Evolutionary conservation across 92 coral and sea anemone genomes (phyloP).

Genomic region (Parazoanthus swiftii): DNA sequence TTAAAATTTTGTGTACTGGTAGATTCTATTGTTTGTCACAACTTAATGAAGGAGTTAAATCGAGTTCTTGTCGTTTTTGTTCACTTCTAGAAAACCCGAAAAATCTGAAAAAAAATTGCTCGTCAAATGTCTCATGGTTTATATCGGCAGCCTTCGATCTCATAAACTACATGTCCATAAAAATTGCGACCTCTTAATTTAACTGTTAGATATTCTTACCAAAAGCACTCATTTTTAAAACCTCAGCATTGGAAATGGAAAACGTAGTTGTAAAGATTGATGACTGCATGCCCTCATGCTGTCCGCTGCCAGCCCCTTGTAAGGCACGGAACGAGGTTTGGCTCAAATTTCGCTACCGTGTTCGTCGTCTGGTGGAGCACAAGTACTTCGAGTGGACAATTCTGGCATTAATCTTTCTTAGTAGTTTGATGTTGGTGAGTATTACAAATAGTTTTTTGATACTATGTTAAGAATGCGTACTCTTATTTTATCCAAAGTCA

Average conservation of each 20-base stretch:
- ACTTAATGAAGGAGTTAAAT: too few relatives aligned
- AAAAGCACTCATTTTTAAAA: too few relatives aligned
- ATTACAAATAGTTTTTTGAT: not conserved
- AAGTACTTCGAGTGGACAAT: constrained; percentile 93
- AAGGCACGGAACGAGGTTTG: constrained; percentile 41
- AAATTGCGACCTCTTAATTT: not conserved
- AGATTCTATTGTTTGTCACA: too few relatives aligned
- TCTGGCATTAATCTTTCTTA: constrained; percentile 69
- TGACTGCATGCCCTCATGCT: constrained; percentile 33
- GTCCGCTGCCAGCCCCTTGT: constrained; percentile 2
- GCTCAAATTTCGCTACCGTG: constrained; percentile 69
- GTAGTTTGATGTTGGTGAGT: constrained; percentile 90
- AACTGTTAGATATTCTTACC: not conserved
- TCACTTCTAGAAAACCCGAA: too few relatives aligned
- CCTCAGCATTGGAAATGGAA: not conserved
- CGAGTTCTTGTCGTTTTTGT: too few relatives aligned
- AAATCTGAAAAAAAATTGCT: too few relatives aligned
- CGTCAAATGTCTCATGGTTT: not conserved
- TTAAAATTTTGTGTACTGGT: too few relatives aligned
- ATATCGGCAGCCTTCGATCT: not conserved
- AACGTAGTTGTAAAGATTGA: constrained; percentile 12
- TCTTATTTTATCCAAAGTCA: too few relatives aligned
- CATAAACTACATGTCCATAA: not conserved
- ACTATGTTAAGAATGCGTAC: not conserved
- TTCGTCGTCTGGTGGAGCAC: constrained; percentile 77